These are phyloP conservation scores for Ceryle rudis DNA, from an alignment of 2,797 vertebrate genomes.

Conservation along the genomic window DNA sequence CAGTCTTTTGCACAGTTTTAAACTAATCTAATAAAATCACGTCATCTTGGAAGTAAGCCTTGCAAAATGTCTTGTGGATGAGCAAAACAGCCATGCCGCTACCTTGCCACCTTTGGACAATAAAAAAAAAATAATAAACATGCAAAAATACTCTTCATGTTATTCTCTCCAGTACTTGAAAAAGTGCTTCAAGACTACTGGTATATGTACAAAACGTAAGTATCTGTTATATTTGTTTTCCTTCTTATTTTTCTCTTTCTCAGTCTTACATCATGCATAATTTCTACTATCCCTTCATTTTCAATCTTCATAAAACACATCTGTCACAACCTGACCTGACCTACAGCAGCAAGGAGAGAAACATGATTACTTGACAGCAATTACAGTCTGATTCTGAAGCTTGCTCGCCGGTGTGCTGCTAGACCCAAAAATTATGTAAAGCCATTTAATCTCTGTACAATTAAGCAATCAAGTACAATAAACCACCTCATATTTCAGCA, in stretches of 20 bases:
- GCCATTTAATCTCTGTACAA: fast-evolving
- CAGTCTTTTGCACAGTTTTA: not conserved
- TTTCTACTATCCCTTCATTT: not conserved
- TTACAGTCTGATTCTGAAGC: not conserved
- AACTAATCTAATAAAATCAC: not conserved
- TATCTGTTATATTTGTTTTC: not conserved
- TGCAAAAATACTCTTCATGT: not conserved
- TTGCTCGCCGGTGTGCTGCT: not conserved
- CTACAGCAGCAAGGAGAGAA: not conserved
- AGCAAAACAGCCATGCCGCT: not conserved
- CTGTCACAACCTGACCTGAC: not conserved
- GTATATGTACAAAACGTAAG: not conserved
- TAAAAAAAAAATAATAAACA: not conserved
- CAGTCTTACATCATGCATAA: not conserved
- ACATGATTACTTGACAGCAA: not conserved
- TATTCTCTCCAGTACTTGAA: not conserved
- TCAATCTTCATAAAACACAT: not conserved
- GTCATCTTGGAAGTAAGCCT: not conserved
- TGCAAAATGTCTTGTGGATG: not conserved
- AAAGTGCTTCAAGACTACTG: fast-evolving
- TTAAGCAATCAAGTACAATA: not conserved
- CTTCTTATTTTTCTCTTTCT: not conserved
- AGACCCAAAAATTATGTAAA: not conserved
- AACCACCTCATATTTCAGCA: not conserved
- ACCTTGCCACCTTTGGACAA: not conserved